Percentiles rank a stretch among this genome's conserved stretches.
Evolutionary conservation across 2,797 vertebrate species (phyloP).

Genomic region (Pampus argenteus): DNA sequence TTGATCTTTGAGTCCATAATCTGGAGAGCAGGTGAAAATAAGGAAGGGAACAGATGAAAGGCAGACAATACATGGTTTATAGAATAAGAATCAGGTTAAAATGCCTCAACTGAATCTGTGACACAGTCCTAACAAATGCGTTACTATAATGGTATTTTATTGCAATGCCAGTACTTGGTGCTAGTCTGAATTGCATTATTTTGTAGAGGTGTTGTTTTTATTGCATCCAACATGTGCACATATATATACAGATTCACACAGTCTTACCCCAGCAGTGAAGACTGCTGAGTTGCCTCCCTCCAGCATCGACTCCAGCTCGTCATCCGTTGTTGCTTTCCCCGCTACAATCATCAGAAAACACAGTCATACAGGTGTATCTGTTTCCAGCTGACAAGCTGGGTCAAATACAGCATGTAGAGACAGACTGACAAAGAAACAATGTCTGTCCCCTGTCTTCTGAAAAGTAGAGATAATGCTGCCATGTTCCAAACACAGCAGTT

Average conservation of each 20-base stretch:
- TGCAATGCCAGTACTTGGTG: too few relatives aligned
- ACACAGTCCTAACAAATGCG: too few relatives aligned
- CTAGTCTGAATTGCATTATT: too few relatives aligned
- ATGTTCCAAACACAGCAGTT: too few relatives aligned
- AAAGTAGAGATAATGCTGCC: background rate
- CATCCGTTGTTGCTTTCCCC: constrained; percentile 92
- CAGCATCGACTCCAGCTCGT: constrained; percentile 95
- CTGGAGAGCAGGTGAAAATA: constrained; percentile 68
- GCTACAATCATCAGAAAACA: constrained; percentile 76
- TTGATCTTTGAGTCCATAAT: constrained; percentile 95
- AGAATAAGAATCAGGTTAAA: too few relatives aligned
- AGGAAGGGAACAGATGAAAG: background rate
- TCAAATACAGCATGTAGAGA: background rate
- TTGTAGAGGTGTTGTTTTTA: too few relatives aligned
- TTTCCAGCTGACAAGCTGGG: background rate
- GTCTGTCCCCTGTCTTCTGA: background rate
- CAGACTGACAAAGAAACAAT: background rate
- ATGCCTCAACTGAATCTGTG: too few relatives aligned
- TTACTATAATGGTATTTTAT: too few relatives aligned
- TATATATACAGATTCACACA: background rate
- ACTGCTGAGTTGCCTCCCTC: constrained; percentile 94
- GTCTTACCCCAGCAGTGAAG: constrained; percentile 89
- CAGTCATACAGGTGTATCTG: background rate
- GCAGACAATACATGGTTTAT: background rate
- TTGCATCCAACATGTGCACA: too few relatives aligned